Evolutionary conservation across 1,140 invertebrate species (phyloP).

Genomic region (Panulirus ornatus): DNA sequence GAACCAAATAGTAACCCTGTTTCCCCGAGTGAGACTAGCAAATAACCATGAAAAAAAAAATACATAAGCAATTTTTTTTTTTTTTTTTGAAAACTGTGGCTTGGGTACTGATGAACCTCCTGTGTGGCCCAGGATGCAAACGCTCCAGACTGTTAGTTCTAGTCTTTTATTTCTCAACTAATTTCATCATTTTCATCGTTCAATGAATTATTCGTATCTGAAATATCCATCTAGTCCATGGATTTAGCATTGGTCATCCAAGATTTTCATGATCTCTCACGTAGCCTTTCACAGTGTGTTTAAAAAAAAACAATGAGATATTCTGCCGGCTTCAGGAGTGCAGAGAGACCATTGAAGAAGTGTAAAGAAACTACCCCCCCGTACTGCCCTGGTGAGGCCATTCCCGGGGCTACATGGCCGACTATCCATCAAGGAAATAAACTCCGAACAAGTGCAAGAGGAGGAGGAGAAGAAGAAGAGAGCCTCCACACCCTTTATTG

Average conservation of each 20-base stretch:
- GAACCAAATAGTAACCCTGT: constrained; percentile 55
- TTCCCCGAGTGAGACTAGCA: constrained; percentile 54
- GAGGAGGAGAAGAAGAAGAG: neutral
- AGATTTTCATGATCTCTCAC: constrained; percentile 32
- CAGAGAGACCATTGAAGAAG: constrained; percentile 21
- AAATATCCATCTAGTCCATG: constrained; percentile 31
- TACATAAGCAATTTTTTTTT: too few species aligned
- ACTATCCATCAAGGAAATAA: neutral
- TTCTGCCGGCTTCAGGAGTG: neutral
- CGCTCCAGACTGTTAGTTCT: constrained; percentile 51
- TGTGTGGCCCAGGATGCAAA: constrained; percentile 26
- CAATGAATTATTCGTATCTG: neutral
- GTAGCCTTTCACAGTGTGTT: constrained; percentile 28
- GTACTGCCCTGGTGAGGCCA: neutral
- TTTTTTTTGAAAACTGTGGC: constrained; percentile 37
- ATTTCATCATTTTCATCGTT: constrained; percentile 34
- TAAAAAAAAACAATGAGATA: neutral
- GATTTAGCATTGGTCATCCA: constrained; percentile 20
- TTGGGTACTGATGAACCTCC: constrained; percentile 36
- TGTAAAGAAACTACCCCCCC: neutral
- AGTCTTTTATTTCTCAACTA: constrained; percentile 42
- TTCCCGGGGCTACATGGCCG: neutral
- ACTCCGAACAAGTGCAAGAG: neutral
- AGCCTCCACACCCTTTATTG: too few species aligned
- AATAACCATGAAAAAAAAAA: constrained; percentile 32